phyloP scores from a whole-genome alignment of 2,888 invertebrate genomes.

The Nomada fabriciana region DNA sequence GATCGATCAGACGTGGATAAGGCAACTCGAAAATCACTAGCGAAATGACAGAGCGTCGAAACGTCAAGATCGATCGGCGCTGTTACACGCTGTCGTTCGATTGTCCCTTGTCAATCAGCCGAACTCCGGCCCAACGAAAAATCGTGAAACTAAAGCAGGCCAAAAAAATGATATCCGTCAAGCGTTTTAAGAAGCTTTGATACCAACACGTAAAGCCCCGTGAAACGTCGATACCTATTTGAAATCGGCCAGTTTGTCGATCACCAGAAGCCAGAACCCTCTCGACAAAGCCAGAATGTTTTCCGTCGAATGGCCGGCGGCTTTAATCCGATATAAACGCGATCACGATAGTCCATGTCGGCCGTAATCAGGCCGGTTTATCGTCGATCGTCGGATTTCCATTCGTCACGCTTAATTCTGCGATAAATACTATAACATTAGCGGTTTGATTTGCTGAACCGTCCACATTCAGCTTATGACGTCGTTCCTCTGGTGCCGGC shows the following conservation, averaged over 20 bases:
- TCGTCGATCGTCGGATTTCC: slow-evolving; percentile 51
- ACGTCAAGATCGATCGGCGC: slow-evolving; percentile 3
- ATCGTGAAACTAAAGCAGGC: background rate
- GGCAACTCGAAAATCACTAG: background rate
- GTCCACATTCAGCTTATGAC: slow-evolving; percentile 36
- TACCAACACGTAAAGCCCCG: background rate
- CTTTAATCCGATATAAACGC: slow-evolving; percentile 59
- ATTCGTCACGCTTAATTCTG: slow-evolving; percentile 68
- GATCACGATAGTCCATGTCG: slow-evolving; percentile 44
- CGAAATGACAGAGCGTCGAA: background rate
- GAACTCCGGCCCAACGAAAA: background rate
- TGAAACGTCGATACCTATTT: slow-evolving; percentile 14
- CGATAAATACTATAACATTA: slow-evolving; percentile 68
- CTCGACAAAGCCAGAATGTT: slow-evolving; percentile 49
- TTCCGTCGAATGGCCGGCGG: slow-evolving; percentile 47
- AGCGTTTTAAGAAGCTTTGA: slow-evolving; percentile 13
- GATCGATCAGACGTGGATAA: background rate
- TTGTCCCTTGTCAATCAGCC: background rate
- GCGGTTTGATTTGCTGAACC: slow-evolving; percentile 61
- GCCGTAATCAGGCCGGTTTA: slow-evolving; percentile 64
- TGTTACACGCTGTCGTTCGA: slow-evolving; percentile 8
- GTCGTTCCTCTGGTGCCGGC: background rate
- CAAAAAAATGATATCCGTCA: background rate
- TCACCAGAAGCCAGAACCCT: slow-evolving; percentile 33
- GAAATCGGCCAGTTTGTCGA: background rate